Percentiles rank a stretch among this genome's conserved stretches.
These are phyloP conservation scores for Willisornis vidua DNA, from an alignment of 2,113 vertebrate species.

Conservation along the genomic window DNA sequence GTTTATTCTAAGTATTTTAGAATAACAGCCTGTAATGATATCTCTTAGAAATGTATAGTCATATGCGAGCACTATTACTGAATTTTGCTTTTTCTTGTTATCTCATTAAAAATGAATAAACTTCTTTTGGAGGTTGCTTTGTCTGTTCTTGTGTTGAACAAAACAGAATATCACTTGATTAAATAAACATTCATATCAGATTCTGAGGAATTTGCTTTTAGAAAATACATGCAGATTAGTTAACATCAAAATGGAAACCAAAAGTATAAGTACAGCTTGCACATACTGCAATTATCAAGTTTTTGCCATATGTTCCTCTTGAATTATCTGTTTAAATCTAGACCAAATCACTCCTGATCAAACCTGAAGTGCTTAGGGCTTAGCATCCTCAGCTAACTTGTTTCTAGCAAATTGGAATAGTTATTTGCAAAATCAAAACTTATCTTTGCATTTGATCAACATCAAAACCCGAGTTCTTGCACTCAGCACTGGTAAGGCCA, in stretches of 20 bases:
- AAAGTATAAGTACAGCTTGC: not conserved
- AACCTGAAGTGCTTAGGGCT: not conserved
- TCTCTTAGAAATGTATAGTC: not conserved
- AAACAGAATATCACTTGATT: not conserved
- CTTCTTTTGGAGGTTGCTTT: not conserved
- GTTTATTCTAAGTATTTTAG: not conserved
- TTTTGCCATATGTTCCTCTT: not conserved
- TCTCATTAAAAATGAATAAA: not conserved
- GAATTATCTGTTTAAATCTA: not conserved
- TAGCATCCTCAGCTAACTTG: not conserved
- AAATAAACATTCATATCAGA: not conserved
- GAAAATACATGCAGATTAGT: not conserved
- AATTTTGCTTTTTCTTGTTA: not conserved
- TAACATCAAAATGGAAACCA: not conserved
- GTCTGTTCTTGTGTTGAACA: not conserved
- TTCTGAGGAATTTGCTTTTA: not conserved
- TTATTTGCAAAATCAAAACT: not conserved
- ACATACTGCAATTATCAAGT: not conserved
- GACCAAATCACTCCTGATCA: not conserved
- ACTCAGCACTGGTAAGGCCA: accelerated
- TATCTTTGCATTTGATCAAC: not conserved
- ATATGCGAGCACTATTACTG: not conserved
- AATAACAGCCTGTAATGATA: not conserved
- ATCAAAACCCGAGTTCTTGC: not conserved
- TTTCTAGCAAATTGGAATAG: not conserved